Evolutionary conservation across 2,113 vertebrate species (phyloP), one percentile per base, ranked within the genome.

Genomic region (Platycercus adscitus): DNA sequence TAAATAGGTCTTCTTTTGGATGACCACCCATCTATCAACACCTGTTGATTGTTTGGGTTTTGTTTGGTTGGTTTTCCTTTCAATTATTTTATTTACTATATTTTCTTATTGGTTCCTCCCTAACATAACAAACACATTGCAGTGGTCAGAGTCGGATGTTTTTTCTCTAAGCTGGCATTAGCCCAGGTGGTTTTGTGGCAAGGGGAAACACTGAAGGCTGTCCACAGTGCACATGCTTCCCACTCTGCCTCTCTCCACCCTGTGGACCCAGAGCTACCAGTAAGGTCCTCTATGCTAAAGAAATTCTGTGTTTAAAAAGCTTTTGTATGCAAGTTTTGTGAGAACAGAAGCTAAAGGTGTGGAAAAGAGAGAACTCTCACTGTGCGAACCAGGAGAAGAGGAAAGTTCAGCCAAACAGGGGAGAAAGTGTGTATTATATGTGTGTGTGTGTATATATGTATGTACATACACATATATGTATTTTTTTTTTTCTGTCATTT

Each of bases 201-300:
- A 39, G 23, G 17, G 41, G 33, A 19, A 33, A 15, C 58, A 29
- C 29, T 66, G 7, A 39, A 69, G 53, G 64, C 47, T 85, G 18
- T 7, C 18, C 37, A 23, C 53, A 49, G 1, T 6, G 25, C 9
- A 6, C 7, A 2, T 1, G 0, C 9, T 53, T 50, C 21, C 24
- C 16, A 1, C 25, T 50, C 17, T 47, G 31, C 26, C 24, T 14
- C 3, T 19, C 6, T 68, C 10, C 14, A 1, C 28, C 10, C 37
- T 56, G 5, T 29, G 1, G 4, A 4, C 21, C 11, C 3, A 0
- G 23, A 56, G 25, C 46, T 9, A 28, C 28, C 5, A 33, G 6
- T 18, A 29, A 29, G 11, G 6, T 86, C 33, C 50, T 71, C 1
- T 0, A 5, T 53, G 41, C 35, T 49, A 15, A 47, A 64, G 18